Base-by-base conservation (phyloP, 2,113 vertebrate genomes). In the Tachysurus fulvidraco region DNA sequence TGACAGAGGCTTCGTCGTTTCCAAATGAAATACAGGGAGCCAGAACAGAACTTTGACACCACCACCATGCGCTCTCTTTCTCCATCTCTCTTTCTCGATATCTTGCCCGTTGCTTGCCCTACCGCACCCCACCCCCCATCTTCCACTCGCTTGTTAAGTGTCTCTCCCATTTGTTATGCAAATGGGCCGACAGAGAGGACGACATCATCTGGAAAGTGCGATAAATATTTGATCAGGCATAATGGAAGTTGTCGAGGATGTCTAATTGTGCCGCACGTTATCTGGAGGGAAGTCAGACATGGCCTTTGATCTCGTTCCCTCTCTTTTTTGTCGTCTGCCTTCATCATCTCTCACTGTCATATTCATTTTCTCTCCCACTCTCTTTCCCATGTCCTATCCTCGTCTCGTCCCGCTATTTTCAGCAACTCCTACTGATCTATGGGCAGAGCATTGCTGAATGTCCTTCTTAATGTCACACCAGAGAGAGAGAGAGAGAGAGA, bases 151-250 rank as follows among this genome's bases (percentile, higher is more conserved):
- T 90, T 88, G 95, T 94, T 93, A 88, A 91, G 92, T 92, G 89
- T 94, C 90, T 94, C 92, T 74, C 85, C 65, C 83, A 94, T 98
- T 97, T 98, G 97, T 95, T 95, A 98, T 96, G 96, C 96, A 97
- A 98, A 98, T 97, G 96, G 95, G 93, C 96, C 94, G 91, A 87
- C 91, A 69, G 8, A 93, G 94, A 95, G 96, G 96, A 95, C 95
- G 96, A 98, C 96, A 96, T 96, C 96, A 95, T 97, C 97, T 96
- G 96, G 94, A 92, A 96, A 96, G 96, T 95, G 96, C 95, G 93
- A 99, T 99, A 99, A 99, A 99, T 99, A 99, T 99, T 99, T 99
- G 96, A 99, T 99, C 96, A 99, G 96, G 95, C 94, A 93, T 99
- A 99, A 99, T 99, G 98, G 97, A 97, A 99, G 98, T 99, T 97